A percentile compares a stretch with the other conserved stretches of the same genome.
Evolutionary conservation across 1,140 invertebrate species (phyloP).

Genomic region (Caenorhabditis remanei): DNA sequence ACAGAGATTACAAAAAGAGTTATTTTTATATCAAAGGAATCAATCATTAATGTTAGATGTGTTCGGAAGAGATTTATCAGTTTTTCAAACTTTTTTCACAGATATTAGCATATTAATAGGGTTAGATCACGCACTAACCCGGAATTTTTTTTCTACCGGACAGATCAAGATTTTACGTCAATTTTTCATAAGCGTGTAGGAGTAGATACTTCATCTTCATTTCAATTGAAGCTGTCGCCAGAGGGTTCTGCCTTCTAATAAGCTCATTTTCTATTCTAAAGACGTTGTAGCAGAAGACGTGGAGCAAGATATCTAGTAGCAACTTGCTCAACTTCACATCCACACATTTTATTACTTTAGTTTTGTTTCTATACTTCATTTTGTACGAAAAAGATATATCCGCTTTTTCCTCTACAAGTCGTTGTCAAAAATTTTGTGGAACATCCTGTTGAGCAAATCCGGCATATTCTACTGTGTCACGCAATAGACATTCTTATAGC

Average conservation of each 20-base stretch:
- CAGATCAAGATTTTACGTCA: background rate
- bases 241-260: slow-evolving; percentile 3
- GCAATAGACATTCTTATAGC: background rate
- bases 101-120: background rate
- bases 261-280: slow-evolving; percentile 42
- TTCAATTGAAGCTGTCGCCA: background rate
- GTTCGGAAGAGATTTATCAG: background rate
- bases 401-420: too few relatives aligned
- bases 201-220: slow-evolving; percentile 5
- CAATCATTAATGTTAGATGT: too few relatives aligned
- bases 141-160: background rate
- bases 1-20: too few relatives aligned
- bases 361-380: background rate
- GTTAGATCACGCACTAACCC: background rate
- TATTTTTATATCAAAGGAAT: too few relatives aligned
- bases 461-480: background rate
- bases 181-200: slow-evolving; percentile 14
- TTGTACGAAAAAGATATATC: background rate
- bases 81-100: background rate
- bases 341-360: slow-evolving; percentile 1
- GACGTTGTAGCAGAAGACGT: background rate
- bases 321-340: background rate
- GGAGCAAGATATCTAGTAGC: slow-evolving; percentile 17
- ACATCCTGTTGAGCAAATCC: too few relatives aligned
- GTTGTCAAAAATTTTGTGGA: too few relatives aligned